phyloP scores from a whole-genome alignment of 2,888 invertebrate species.

The Lasioglossum villosulum region DNA sequence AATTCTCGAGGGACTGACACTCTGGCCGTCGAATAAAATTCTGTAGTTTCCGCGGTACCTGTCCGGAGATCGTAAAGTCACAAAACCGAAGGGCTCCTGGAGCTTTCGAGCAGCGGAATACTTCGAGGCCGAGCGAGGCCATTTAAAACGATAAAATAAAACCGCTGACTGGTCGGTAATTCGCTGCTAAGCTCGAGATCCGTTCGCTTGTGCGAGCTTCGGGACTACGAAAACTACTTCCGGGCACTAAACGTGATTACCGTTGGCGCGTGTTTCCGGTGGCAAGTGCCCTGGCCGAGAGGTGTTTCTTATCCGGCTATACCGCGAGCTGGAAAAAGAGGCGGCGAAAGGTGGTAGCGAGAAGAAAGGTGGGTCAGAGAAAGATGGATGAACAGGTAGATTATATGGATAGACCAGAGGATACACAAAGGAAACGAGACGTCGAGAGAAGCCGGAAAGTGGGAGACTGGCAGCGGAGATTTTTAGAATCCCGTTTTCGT shows the following conservation, averaged over 20 bases:
- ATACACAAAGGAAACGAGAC: not conserved
- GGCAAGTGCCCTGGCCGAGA: not conserved
- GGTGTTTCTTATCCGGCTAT: not conserved
- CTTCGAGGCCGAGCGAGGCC: not conserved
- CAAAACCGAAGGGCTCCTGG: not conserved
- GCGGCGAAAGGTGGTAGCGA: not conserved
- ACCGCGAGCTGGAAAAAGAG: not conserved
- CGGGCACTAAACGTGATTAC: constrained; percentile 42
- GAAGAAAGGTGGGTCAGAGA: not conserved
- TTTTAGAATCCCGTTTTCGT: not conserved
- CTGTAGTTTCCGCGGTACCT: not conserved
- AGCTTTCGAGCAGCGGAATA: not conserved
- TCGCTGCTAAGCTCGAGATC: constrained; percentile 38
- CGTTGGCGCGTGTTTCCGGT: constrained; percentile 16
- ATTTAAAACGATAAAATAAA: constrained; percentile 26
- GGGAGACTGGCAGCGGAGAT: not conserved
- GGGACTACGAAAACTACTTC: constrained; percentile 18
- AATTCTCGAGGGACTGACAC: not conserved
- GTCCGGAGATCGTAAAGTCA: constrained; percentile 6
- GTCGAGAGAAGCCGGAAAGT: not conserved
- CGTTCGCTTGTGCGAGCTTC: not conserved
- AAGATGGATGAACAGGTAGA: constrained; percentile 20
- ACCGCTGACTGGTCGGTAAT: constrained; percentile 26
- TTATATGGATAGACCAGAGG: not conserved
- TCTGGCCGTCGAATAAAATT: not conserved